Evolutionary conservation across 2,113 vertebrate genomes (phyloP).

Genomic region (Sterrhoptilus dennistouni): DNA sequence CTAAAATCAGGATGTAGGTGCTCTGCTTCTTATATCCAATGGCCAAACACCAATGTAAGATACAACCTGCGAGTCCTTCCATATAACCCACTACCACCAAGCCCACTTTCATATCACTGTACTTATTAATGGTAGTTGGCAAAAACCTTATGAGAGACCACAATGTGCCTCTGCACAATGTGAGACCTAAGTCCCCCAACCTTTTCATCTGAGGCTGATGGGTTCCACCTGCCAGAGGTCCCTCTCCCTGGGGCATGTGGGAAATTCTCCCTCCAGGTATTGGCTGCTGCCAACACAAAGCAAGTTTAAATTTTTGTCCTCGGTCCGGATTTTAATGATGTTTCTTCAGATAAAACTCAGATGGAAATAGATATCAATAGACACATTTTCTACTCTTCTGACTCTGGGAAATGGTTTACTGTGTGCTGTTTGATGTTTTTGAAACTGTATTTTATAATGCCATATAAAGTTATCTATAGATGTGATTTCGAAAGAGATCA

Average conservation of each 20-base stretch:
- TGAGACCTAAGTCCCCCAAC: rapidly evolving
- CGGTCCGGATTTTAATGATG: not conserved
- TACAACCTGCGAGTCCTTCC: not conserved
- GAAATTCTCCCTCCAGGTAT: not conserved
- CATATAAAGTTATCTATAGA: not conserved
- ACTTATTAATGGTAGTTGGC: not conserved
- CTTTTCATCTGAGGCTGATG: not conserved
- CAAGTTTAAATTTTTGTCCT: not conserved
- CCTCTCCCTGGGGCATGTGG: not conserved
- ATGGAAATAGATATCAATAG: not conserved
- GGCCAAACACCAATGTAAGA: not conserved
- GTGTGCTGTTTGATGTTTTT: not conserved
- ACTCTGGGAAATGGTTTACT: not conserved
- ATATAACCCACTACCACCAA: not conserved
- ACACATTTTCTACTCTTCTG: not conserved
- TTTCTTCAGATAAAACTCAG: not conserved
- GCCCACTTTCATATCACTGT: not conserved
- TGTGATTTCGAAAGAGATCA: not conserved
- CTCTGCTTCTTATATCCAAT: not conserved
- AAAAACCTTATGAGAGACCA: not conserved
- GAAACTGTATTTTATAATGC: not conserved
- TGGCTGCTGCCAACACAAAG: not conserved
- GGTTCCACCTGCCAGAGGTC: not conserved
- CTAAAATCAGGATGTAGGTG: not conserved
- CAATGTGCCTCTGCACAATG: not conserved